Percentiles rank a stretch among this genome's conserved stretches.
phyloP scores from a whole-genome alignment of 2,888 invertebrate species.

The Cheiracanthium punctorium region DNA sequence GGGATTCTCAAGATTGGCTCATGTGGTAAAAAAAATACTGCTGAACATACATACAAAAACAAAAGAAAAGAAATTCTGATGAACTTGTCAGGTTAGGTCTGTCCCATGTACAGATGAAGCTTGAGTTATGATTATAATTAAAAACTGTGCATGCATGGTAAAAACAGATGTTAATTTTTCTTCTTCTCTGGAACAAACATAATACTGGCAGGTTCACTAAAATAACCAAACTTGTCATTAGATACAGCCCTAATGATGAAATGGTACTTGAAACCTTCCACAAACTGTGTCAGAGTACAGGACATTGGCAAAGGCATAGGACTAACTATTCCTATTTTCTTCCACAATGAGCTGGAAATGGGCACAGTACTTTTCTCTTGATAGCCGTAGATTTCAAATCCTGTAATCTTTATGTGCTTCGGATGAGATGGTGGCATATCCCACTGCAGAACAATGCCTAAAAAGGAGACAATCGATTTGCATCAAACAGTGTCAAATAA shows the following conservation, averaged over 20 bases:
- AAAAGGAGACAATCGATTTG: no score
- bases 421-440: slow-evolving; percentile 21
- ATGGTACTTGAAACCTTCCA: slow-evolving; percentile 22
- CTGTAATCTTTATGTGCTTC: neutral
- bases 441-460: slow-evolving; percentile 44
- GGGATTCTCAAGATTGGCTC: no score
- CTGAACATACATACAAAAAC: no score
- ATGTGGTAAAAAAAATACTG: no score
- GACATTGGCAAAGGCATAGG: slow-evolving; percentile 38
- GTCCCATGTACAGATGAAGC: no score
- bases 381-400: slow-evolving; percentile 39
- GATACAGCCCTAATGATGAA: slow-evolving; percentile 38
- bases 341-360: slow-evolving; percentile 19
- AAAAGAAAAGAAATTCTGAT: no score
- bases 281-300: slow-evolving; percentile 39
- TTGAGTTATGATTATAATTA: no score
- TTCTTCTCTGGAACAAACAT: neutral
- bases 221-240: neutral
- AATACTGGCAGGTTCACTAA: slow-evolving; percentile 39
- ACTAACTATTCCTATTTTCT: slow-evolving; percentile 33
- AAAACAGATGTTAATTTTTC: no score
- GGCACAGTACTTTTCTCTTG: slow-evolving; percentile 5
- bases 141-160: no score
- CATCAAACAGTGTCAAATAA: no score
- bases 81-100: no score